phyloP scores from a whole-genome alignment of 1,140 invertebrate species.

The Tribolium madens region DNA sequence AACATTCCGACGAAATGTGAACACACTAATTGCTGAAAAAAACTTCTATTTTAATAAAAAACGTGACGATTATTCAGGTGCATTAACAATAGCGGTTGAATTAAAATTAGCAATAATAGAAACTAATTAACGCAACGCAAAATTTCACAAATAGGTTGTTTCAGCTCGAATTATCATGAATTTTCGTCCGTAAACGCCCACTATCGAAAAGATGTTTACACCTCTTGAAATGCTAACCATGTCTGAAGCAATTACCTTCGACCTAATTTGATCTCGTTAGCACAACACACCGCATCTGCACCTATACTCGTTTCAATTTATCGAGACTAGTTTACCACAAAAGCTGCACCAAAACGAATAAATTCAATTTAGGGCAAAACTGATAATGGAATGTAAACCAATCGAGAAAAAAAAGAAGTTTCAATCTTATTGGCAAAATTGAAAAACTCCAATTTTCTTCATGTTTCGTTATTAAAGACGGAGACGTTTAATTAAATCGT shows the following conservation, averaged over 20 bases:
- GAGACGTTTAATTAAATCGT: constrained; percentile 17
- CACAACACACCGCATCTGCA: constrained; percentile 5
- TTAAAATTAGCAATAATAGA: neutral
- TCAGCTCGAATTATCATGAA: neutral
- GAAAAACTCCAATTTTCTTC: neutral
- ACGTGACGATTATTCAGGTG: no score
- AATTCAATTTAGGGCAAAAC: neutral
- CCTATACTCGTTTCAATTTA: constrained; percentile 20
- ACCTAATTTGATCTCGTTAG: constrained; percentile 23
- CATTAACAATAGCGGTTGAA: neutral
- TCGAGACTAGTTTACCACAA: constrained; percentile 11
- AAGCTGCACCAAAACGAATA: neutral
- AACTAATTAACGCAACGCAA: neutral
- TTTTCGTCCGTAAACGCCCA: neutral
- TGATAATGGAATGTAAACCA: neutral
- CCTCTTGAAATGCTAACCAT: neutral
- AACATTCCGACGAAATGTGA: neutral
- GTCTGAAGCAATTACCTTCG: constrained; percentile 5
- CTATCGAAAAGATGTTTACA: neutral
- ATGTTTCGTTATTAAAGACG: constrained; percentile 10
- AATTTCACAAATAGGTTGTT: neutral
- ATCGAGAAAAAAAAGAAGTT: neutral
- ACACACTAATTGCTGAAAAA: neutral
- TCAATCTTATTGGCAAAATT: neutral
- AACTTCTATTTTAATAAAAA: no score